Evolutionary conservation across 1,140 invertebrate species (phyloP).

Genomic region (Condylostylus longicornis): DNA sequence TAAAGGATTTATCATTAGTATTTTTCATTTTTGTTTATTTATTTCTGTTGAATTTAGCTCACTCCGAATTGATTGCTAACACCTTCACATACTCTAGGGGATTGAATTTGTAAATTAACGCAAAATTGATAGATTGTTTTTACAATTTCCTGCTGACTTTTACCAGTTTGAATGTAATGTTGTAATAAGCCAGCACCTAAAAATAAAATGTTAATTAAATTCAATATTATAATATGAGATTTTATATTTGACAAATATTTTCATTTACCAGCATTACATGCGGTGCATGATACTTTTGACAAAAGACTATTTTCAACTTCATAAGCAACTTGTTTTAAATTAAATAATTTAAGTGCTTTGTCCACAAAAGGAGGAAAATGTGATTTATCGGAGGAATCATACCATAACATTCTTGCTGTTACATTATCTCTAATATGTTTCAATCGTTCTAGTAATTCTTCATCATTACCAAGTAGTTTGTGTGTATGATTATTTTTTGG

Average conservation of each 20-base stretch:
- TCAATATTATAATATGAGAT: conserved; percentile 2
- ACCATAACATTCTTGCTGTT: conserved; percentile 50
- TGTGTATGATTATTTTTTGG: conserved; percentile 36
- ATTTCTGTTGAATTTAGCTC: no score
- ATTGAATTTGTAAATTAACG: conserved; percentile 69
- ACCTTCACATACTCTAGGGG: conserved; percentile 68
- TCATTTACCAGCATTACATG: conserved; percentile 61
- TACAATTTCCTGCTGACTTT: conserved; percentile 72
- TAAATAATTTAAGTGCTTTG: conserved; percentile 63
- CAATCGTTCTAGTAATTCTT: conserved; percentile 37
- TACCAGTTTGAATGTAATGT: conserved; percentile 68
- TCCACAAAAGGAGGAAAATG: conserved; percentile 63
- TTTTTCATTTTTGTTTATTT: conserved; percentile 2
- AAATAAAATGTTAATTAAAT: conserved; percentile 9
- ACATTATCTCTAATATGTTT: conserved; percentile 28
- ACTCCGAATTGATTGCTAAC: conserved; percentile 71
- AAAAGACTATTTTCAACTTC: conserved; percentile 81
- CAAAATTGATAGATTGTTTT: conserved; percentile 73
- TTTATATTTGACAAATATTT: neutral
- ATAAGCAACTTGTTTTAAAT: conserved; percentile 67
- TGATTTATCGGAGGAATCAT: conserved; percentile 46
- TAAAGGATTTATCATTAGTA: conserved; percentile 3
- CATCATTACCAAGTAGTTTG: conserved; percentile 32
- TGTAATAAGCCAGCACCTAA: conserved; percentile 62
- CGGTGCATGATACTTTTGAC: conserved; percentile 80